These are phyloP conservation scores for Chalcosyrphus nemorum DNA, from an alignment of 2,888 invertebrate species.

Conservation along the genomic window DNA sequence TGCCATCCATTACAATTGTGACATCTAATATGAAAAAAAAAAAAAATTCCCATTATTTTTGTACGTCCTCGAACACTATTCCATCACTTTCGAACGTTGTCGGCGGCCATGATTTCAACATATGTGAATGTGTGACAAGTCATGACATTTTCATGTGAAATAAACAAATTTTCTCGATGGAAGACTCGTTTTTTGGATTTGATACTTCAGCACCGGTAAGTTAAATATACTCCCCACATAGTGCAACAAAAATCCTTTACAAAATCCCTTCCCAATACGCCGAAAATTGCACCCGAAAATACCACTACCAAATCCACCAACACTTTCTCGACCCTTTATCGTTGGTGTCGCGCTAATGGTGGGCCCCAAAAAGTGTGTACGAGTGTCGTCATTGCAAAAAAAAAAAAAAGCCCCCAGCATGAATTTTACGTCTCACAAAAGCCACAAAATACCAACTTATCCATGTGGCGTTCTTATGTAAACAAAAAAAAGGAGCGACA, in stretches of 20 bases:
- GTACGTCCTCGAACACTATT: slow-evolving; percentile 32
- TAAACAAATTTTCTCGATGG: slow-evolving; percentile 87
- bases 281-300: slow-evolving; percentile 23
- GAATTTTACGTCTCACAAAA: slow-evolving; percentile 1
- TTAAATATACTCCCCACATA: slow-evolving; percentile 75
- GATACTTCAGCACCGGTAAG: slow-evolving; percentile 90
- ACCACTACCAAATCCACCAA: slow-evolving; percentile 11
- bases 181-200: slow-evolving; percentile 94
- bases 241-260: slow-evolving; percentile 9
- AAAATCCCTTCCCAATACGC: not conserved
- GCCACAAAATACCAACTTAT: not conserved
- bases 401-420: not conserved
- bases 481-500: slow-evolving; percentile 32
- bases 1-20: slow-evolving; percentile 42
- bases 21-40: too few relatives aligned
- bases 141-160: slow-evolving; percentile 86
- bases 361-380: slow-evolving; percentile 50
- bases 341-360: slow-evolving; percentile 62
- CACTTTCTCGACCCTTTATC: slow-evolving; percentile 59
- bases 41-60: slow-evolving; percentile 42
- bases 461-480: slow-evolving; percentile 59
- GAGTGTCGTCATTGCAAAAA: slow-evolving; percentile 64
- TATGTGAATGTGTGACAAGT: slow-evolving; percentile 84
- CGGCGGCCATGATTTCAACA: slow-evolving; percentile 75
- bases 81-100: slow-evolving; percentile 66